Conservation (phyloP, 1,140 invertebrate genomes). For the Ylistrum balloti region DNA sequence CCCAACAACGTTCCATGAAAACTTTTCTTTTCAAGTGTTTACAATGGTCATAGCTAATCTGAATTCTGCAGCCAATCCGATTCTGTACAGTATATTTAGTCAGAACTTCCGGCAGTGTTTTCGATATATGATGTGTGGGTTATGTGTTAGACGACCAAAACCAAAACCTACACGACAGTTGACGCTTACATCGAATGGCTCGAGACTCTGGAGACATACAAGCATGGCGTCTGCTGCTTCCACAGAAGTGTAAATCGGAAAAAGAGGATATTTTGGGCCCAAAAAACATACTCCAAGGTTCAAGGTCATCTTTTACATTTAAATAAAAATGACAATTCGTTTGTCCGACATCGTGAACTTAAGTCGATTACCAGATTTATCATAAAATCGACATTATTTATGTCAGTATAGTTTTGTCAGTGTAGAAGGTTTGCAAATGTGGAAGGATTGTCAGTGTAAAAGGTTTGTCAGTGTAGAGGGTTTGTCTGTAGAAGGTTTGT, state of each 20-base stretch:
- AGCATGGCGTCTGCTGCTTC: slow-evolving; percentile 43
- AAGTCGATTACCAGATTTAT: too few relatives aligned
- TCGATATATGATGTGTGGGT: slow-evolving; percentile 54
- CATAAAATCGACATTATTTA: too few relatives aligned
- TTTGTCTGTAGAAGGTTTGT: too few relatives aligned
- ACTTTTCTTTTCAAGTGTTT: slow-evolving; percentile 80
- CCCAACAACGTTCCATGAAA: slow-evolving; percentile 74
- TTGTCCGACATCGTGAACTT: too few relatives aligned
- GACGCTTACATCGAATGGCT: slow-evolving; percentile 52
- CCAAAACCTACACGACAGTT: slow-evolving; percentile 45
- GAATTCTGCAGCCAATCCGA: slow-evolving; percentile 82
- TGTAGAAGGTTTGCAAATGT: too few relatives aligned
- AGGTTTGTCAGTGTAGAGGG: too few relatives aligned
- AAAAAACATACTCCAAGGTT: too few relatives aligned
- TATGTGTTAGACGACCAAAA: slow-evolving; percentile 30
- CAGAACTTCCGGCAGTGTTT: slow-evolving; percentile 80
- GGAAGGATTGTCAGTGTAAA: too few relatives aligned
- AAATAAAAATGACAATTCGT: too few relatives aligned
- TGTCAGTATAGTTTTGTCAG: too few relatives aligned
- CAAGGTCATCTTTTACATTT: too few relatives aligned
- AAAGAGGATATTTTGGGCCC: too few relatives aligned
- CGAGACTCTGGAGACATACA: slow-evolving; percentile 50
- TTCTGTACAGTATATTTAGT: slow-evolving; percentile 82
- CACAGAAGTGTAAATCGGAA: slow-evolving; percentile 51
- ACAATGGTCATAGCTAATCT: slow-evolving; percentile 81